phyloP scores from a whole-genome alignment of 2,888 invertebrate species.

The Eupelmus urozonus region DNA sequence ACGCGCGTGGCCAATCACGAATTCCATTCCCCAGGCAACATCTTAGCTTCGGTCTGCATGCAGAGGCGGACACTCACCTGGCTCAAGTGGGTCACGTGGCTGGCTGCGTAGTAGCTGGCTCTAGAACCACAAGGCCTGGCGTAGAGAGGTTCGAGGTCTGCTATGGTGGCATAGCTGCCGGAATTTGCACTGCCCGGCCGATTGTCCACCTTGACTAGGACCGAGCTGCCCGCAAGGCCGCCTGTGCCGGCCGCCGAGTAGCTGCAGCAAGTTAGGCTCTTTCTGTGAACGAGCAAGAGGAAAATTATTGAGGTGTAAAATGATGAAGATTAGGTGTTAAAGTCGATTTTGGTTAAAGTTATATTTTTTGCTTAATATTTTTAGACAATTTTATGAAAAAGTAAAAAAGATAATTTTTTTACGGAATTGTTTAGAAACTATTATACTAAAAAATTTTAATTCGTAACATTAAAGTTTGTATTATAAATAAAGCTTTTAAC shows the following conservation, averaged over 20 bases:
- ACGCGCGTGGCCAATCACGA: not conserved
- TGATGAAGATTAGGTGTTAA: too few relatives aligned
- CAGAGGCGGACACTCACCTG: slow-evolving; percentile 79
- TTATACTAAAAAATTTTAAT: too few relatives aligned
- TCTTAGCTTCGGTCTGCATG: too few relatives aligned
- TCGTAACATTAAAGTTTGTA: too few relatives aligned
- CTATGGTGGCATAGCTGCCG: slow-evolving; percentile 90
- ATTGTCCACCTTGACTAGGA: slow-evolving; percentile 86
- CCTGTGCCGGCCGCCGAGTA: slow-evolving; percentile 87
- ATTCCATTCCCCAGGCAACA: not conserved
- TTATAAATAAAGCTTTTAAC: too few relatives aligned
- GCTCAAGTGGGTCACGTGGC: slow-evolving; percentile 86
- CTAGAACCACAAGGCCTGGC: slow-evolving; percentile 80
- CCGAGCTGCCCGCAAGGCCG: slow-evolving; percentile 85
- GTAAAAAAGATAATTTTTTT: too few relatives aligned
- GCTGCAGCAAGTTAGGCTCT: slow-evolving; percentile 80
- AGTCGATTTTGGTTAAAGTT: too few relatives aligned
- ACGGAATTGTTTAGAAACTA: too few relatives aligned
- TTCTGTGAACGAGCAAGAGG: slow-evolving; percentile 67
- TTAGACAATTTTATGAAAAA: too few relatives aligned
- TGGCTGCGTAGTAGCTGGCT: slow-evolving; percentile 88
- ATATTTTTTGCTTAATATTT: too few relatives aligned
- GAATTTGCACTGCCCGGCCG: slow-evolving; percentile 87
- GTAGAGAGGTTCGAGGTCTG: slow-evolving; percentile 83
- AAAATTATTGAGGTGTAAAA: too few relatives aligned